Percentiles rank a stretch among this genome's conserved stretches.
phyloP scores from a whole-genome alignment of 2,797 vertebrate genomes.

The Rhincodon typus region DNA sequence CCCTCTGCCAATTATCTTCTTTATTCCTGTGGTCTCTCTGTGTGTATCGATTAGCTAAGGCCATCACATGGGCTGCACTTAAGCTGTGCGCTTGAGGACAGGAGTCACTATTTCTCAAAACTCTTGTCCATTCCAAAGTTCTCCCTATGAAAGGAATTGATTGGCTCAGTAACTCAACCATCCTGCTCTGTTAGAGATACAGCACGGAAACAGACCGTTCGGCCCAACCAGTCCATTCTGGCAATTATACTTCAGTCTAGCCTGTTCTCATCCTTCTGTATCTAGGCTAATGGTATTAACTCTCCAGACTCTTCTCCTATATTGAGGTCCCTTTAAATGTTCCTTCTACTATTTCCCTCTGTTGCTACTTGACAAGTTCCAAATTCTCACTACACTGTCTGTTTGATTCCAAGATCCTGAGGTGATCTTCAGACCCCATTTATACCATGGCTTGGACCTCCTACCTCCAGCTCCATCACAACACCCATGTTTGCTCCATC shows the following conservation, averaged over 20 bases:
- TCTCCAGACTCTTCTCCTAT: too few species aligned
- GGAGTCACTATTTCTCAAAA: not conserved
- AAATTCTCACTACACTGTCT: not conserved
- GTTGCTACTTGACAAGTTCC: not conserved
- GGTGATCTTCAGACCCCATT: too few species aligned
- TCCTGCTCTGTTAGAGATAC: not conserved
- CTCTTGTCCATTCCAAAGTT: not conserved
- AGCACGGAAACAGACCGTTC: not conserved
- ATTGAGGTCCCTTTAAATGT: not conserved
- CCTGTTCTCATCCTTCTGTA: not conserved
- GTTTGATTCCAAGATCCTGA: too few species aligned
- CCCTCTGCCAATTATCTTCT: not conserved
- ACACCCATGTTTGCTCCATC: too few species aligned
- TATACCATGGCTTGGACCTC: too few species aligned
- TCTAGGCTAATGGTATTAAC: not conserved
- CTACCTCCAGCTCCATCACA: too few species aligned
- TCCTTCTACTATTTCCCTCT: too few species aligned
- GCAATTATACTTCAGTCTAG: too few species aligned
- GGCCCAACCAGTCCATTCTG: not conserved
- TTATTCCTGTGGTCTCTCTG: too few species aligned
- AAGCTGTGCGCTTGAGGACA: too few species aligned
- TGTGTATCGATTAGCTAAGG: not conserved
- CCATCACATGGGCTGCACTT: too few species aligned
- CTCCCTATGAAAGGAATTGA: not conserved
- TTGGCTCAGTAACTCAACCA: not conserved